phyloP scores from a whole-genome alignment of 2,113 vertebrate genomes.

The Carassius carassius region DNA sequence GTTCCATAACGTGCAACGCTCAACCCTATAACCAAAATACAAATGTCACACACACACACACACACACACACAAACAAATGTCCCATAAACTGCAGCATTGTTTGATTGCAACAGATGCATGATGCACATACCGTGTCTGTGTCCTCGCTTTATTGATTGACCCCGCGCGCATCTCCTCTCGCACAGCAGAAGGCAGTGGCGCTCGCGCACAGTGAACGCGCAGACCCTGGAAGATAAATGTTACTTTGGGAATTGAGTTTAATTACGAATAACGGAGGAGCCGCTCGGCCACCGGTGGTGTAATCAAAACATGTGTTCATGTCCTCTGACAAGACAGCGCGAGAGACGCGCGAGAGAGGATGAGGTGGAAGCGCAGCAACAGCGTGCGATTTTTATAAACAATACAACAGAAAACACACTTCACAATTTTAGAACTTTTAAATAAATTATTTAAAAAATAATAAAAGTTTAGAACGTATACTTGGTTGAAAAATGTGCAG shows the following conservation, averaged over 20 bases:
- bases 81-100: conserved; percentile 28
- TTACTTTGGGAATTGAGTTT: conserved; percentile 86
- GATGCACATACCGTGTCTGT: conserved; percentile 76
- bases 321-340: conserved; percentile 50
- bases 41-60: background rate
- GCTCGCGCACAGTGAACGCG: conserved; percentile 76
- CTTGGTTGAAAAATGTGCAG: background rate
- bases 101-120: conserved; percentile 50
- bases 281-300: conserved; percentile 64
- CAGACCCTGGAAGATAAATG: conserved; percentile 82
- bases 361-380: background rate
- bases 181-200: conserved; percentile 74
- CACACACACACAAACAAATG: background rate
- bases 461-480: background rate
- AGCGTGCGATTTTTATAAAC: background rate
- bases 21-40: conserved; percentile 5
- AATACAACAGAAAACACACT: background rate
- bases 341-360: background rate
- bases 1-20: background rate
- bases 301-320: conserved; percentile 73
- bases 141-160: conserved; percentile 83
- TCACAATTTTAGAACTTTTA: background rate
- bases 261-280: conserved; percentile 84
- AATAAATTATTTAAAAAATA: background rate
- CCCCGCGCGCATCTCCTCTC: conserved; percentile 77